Base-by-base conservation (phyloP, 1,140 invertebrate species). In the Ylistrum balloti region DNA sequence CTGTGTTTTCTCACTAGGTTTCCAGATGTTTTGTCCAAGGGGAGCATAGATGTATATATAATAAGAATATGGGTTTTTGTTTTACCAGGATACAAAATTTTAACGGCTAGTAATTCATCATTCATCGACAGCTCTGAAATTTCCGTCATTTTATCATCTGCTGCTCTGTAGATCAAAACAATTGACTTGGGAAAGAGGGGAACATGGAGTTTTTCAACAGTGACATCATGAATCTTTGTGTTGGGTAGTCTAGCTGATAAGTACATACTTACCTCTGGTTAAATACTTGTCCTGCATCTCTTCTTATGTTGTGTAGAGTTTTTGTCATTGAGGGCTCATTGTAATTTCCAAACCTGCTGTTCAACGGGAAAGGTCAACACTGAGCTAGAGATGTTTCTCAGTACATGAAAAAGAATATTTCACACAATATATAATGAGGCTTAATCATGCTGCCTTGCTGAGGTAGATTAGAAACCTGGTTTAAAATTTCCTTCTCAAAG, bases 11-110 rank as follows among this genome's bases (percentile, higher is more conserved):
- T 74, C n/a, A n/a, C 56, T 74, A 74, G 22, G 56, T 74, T 74
- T 74, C 56, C 56, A 74, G 56, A 74, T 74, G 56, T 74, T 74
- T 74, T 74, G 56, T 74, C 56, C 56, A 74, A n/a, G n/a, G 56
- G 56, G 56, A 74, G 56, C 56, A 28, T 74, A n/a, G n/a, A 74
- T 74, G 28, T 28, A 74, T 74, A 74, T 74, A 28, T 74, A 74
- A 28, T 74, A 74, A 74, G 56, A 74, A n/a, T 20, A 56, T 74
- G 56, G 56, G 28, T 74, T 74, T 74, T 74, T 74, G 56, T 74
- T 74, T 74, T 74, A 74, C 56, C 56, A 74, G 56, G n/a, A 74
- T 74, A 17, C 56, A 74, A 28, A 74, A 74, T 74, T 74, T 74
- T 56, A 5, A n/a, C 22, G 56, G 56, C 56, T 74, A 74, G 56